Conservation (phyloP, 2,797 vertebrate genomes). For the Coilia nasus region DNA sequence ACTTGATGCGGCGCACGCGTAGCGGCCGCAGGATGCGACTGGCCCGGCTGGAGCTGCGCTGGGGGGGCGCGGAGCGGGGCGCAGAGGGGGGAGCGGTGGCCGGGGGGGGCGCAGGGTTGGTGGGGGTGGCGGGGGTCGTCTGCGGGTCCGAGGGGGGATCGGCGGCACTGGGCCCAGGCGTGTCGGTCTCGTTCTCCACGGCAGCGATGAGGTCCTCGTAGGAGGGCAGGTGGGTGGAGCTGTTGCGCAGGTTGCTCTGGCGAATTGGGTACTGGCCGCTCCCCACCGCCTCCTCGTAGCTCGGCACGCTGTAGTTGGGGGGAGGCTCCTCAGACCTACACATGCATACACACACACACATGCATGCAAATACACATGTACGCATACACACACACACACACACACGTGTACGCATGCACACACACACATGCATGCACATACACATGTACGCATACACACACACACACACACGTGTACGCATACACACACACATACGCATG, state of each 20-base stretch:
- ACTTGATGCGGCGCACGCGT: constrained; percentile 91
- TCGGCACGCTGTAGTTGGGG: constrained; percentile 83
- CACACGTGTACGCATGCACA: no score
- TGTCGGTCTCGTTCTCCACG: constrained; percentile 71
- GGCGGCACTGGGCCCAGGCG: neutral
- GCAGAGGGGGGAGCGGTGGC: constrained; percentile 66
- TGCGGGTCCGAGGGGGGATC: neutral
- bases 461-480: no score
- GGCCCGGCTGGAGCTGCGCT: constrained; percentile 77
- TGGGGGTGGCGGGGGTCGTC: constrained; percentile 36
- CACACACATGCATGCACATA: no score
- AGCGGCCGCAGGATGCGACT: constrained; percentile 85
- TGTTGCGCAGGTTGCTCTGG: constrained; percentile 77
- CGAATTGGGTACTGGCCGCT: constrained; percentile 71
- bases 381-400: no score
- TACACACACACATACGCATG: no score
- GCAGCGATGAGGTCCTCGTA: constrained; percentile 88
- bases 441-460: no score
- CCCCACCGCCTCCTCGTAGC: constrained; percentile 91
- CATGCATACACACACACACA: neutral
- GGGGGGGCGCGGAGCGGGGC: constrained; percentile 48
- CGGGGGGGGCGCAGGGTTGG: constrained; percentile 49
- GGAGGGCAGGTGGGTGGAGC: constrained; percentile 86
- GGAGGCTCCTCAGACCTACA: constrained; percentile 34
- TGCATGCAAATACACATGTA: no score